A percentile compares a stretch with the other conserved stretches of the same genome.
phyloP scores from a whole-genome alignment of 2,888 invertebrate species.

The Malthinus flaveolus region DNA sequence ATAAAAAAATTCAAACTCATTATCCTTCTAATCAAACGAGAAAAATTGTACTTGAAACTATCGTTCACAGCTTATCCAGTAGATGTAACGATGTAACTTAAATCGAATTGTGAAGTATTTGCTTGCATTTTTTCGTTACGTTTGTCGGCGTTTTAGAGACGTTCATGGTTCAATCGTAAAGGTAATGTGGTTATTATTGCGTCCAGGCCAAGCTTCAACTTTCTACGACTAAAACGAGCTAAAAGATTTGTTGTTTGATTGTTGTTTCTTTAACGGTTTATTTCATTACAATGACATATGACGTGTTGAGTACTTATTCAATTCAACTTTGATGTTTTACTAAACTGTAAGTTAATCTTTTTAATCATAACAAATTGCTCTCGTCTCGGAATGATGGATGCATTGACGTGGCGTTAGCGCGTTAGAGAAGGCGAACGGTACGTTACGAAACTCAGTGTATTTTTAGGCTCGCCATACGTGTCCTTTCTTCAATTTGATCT shows the following conservation, averaged over 20 bases:
- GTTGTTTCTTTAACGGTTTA: slow-evolving; percentile 10
- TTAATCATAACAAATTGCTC: too few species aligned
- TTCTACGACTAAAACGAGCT: slow-evolving; percentile 9
- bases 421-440: too few species aligned
- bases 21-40: slow-evolving; percentile 29
- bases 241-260: slow-evolving; percentile 15
- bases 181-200: slow-evolving; percentile 37
- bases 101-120: slow-evolving; percentile 39
- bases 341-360: neutral
- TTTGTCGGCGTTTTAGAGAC: slow-evolving; percentile 42
- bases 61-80: slow-evolving; percentile 26
- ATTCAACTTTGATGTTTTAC: slow-evolving; percentile 21
- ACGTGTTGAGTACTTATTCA: slow-evolving; percentile 21
- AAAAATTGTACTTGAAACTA: slow-evolving; percentile 7
- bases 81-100: slow-evolving; percentile 32
- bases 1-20: slow-evolving; percentile 30
- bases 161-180: slow-evolving; percentile 42
- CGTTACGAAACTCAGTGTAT: too few species aligned
- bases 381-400: too few species aligned
- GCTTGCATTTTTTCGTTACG: slow-evolving; percentile 34
- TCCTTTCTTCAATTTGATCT: too few species aligned
- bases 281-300: slow-evolving; percentile 21
- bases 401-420: too few species aligned
- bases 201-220: neutral
- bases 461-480: too few species aligned